Evolutionary conservation across 1,140 invertebrate genomes (phyloP).

Genomic region (Ericerus pela): DNA sequence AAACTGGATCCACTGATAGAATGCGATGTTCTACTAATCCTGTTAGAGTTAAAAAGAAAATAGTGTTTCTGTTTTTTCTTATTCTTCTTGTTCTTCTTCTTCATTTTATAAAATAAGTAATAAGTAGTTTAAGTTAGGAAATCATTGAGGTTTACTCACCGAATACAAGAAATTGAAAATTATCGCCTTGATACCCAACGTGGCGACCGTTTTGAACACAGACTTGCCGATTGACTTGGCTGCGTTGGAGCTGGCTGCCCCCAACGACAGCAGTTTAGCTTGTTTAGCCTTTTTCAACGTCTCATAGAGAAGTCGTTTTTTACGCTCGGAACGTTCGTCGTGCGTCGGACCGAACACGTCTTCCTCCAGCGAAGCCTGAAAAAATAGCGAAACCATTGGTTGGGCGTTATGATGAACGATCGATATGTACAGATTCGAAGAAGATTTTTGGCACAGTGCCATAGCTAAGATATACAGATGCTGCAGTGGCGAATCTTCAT

Average conservation of each 20-base stretch:
- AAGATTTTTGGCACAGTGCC: no score
- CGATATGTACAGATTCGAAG: no score
- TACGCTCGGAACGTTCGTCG: neutral
- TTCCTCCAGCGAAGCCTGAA: neutral
- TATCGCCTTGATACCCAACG: neutral
- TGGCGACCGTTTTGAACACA: conserved; percentile 1
- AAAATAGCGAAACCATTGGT: neutral
- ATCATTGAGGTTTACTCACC: no score
- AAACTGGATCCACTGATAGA: no score
- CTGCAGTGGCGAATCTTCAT: no score
- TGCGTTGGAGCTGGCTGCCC: conserved; percentile 1
- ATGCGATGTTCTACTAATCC: no score
- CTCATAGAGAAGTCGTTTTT: conserved; percentile 1
- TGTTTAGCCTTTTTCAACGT: conserved; percentile 1
- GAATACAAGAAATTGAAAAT: conserved; percentile 6
- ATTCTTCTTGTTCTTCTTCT: no score
- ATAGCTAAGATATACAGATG: no score
- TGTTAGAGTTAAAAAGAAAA: no score
- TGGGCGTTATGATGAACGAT: neutral
- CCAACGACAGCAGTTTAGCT: neutral
- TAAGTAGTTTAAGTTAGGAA: no score
- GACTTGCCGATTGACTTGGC: conserved; percentile 2
- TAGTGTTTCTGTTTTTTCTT: no score
- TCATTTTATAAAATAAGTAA: no score
- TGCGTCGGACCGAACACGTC: neutral